phyloP scores from a whole-genome alignment of 53 echinoderm and acorn worm species.

The Temnopleurus reevesii region DNA sequence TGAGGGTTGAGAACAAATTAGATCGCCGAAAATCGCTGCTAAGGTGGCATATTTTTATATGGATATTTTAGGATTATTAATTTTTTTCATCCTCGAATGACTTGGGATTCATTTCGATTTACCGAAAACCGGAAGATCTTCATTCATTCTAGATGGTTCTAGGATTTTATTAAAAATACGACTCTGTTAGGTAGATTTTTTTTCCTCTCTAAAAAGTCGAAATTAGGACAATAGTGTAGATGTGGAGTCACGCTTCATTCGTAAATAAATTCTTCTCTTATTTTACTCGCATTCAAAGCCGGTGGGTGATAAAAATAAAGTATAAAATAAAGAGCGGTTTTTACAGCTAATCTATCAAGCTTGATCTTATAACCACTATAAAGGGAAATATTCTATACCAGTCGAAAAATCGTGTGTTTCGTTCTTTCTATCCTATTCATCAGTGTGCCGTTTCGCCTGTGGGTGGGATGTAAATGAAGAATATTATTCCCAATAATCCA shows the following conservation, averaged over 20 bases:
- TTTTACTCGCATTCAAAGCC: neutral
- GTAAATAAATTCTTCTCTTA: neutral
- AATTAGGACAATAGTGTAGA: no score
- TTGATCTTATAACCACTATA: neutral
- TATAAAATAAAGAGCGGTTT: neutral
- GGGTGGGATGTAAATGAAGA: neutral
- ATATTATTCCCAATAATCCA: constrained; percentile 18
- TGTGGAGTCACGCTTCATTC: no score
- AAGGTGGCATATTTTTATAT: neutral
- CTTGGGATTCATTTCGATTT: no score
- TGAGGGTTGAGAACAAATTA: neutral
- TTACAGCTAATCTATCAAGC: neutral
- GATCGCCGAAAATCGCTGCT: neutral
- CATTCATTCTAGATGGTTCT: no score
- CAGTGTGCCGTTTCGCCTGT: neutral
- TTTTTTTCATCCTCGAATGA: no score
- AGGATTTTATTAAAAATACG: no score
- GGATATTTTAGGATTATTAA: no score
- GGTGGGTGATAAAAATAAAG: neutral
- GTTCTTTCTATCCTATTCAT: neutral
- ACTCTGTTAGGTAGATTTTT: no score
- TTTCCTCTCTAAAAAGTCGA: no score
- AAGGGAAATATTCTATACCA: neutral
- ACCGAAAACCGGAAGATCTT: no score
- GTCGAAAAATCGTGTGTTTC: neutral